A percentile compares a stretch with the other conserved stretches of the same genome.
These are phyloP conservation scores for Ectemnius continuus DNA, from an alignment of 2,888 invertebrate genomes.

Conservation along the genomic window DNA sequence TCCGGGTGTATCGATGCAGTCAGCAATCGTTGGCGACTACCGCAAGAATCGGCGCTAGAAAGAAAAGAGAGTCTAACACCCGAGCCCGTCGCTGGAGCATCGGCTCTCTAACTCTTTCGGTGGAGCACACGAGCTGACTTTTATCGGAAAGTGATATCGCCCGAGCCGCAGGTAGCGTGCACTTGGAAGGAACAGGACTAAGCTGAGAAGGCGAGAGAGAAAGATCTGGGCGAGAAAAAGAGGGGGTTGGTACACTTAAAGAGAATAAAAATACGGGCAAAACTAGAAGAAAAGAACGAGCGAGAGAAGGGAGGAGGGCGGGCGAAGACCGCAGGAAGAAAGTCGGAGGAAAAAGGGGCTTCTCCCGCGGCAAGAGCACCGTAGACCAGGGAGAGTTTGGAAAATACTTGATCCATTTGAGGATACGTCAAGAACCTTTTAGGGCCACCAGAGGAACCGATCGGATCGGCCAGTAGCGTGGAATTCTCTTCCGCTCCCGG, in stretches of 20 bases:
- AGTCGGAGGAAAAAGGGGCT: slow-evolving; percentile 5
- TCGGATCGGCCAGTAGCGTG: slow-evolving; percentile 27
- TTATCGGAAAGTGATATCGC: slow-evolving; percentile 66
- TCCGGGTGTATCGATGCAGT: slow-evolving; percentile 12
- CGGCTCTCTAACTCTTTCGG: slow-evolving; percentile 46
- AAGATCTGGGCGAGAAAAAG: slow-evolving; percentile 6
- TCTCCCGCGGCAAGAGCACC: too few relatives aligned
- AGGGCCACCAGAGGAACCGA: slow-evolving; percentile 40
- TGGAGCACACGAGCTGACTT: slow-evolving; percentile 52
- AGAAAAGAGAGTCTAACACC: background rate
- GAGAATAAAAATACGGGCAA: background rate
- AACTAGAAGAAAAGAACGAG: background rate
- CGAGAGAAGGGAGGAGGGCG: background rate
- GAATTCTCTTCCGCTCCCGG: slow-evolving; percentile 9
- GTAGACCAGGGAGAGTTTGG: slow-evolving; percentile 35
- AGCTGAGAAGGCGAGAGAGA: slow-evolving; percentile 20
- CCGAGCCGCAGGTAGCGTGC: slow-evolving; percentile 51
- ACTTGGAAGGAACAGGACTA: slow-evolving; percentile 42
- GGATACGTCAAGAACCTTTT: slow-evolving; percentile 54
- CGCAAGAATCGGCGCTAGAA: background rate
- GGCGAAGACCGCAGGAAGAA: slow-evolving; percentile 1
- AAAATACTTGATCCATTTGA: slow-evolving; percentile 54
- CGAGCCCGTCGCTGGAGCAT: slow-evolving; percentile 6
- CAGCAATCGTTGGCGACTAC: background rate
- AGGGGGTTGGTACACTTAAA: slow-evolving; percentile 2